Conservation (phyloP, 2,113 vertebrate genomes). For the Piaya cayana region DNA sequence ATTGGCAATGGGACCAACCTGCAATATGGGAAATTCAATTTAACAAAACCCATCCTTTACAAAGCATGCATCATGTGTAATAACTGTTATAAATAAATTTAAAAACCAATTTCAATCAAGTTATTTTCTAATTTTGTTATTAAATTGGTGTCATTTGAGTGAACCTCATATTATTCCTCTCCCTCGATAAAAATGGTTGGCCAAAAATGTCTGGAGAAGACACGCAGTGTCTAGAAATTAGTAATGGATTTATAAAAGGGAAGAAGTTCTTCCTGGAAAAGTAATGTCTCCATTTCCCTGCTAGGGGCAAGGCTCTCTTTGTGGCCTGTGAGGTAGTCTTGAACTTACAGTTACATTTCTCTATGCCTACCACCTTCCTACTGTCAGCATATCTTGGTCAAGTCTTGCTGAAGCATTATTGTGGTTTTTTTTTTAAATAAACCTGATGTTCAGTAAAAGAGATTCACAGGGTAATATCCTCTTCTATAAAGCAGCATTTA, state of each 20-base stretch:
- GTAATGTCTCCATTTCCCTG: not conserved
- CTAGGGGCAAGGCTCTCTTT: not conserved
- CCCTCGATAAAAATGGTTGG: not conserved
- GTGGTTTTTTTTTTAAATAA: not conserved
- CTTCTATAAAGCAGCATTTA: not conserved
- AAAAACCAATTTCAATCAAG: not conserved
- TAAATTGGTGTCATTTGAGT: rapidly evolving
- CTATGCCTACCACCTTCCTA: not conserved
- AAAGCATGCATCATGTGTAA: not conserved
- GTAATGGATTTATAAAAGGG: not conserved
- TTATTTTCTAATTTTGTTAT: not conserved
- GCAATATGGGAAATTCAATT: not conserved
- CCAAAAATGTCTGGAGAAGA: not conserved
- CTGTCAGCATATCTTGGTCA: not conserved
- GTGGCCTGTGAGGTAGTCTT: not conserved
- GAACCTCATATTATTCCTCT: not conserved
- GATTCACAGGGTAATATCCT: not conserved
- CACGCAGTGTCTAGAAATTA: not conserved
- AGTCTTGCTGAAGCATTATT: not conserved
- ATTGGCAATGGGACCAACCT: not conserved
- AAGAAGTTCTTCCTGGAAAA: not conserved
- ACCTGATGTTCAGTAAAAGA: not conserved
- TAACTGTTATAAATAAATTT: not conserved
- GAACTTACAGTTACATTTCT: not conserved
- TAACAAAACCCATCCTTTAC: not conserved